Evolutionary conservation across 2,888 invertebrate species (phyloP), one percentile per base, ranked within the genome.

Genomic region (Xylota sylvarum): DNA sequence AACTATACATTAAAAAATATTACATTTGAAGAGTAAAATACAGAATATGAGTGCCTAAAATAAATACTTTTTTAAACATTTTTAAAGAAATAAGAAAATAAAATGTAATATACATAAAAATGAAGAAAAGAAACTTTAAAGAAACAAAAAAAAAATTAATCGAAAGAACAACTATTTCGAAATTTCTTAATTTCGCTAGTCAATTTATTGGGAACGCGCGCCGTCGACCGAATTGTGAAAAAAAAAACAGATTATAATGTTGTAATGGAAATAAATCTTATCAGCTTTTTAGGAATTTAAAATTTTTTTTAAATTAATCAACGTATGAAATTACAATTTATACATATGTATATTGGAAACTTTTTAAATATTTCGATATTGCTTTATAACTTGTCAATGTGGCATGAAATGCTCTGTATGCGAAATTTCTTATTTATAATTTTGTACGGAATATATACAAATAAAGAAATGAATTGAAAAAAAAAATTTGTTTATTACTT

Each of bases 31-130:
- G 35, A 83, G 46, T 73, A 62, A 55, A 77, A 77, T 77, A 82
- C 81, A 86, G 82, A 82, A 86, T 82, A 65, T 82, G 85, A 86
- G 85, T 86, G 85, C 85, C 85, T 86, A 86, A 85, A 74, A 86
- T 65, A 77, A 58, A 86, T 77, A 82, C 64, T 65, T 85, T 85
- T 64, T 70, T 76, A 62, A 64, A 84, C 46, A 62, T 56, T 55
- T 62, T 40, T 62, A 50, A 80, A 46, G 10, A 64, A 40, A 58
- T 43, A 83, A 78, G 35, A 46, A 79, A 56, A 19, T 30, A n/a
- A 60, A 48, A 58, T 69, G 35, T 67, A 60, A 48, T 72, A 52
- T 58, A 23, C 17, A 35, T 64, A 43, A 14, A n/a, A 37, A 48
- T 69, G n/a, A 55, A 67, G 5, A 67, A 69, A 62, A 27, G 55